Base-by-base conservation (phyloP, 2,888 invertebrate genomes). In the Noctua fimbriata region DNA sequence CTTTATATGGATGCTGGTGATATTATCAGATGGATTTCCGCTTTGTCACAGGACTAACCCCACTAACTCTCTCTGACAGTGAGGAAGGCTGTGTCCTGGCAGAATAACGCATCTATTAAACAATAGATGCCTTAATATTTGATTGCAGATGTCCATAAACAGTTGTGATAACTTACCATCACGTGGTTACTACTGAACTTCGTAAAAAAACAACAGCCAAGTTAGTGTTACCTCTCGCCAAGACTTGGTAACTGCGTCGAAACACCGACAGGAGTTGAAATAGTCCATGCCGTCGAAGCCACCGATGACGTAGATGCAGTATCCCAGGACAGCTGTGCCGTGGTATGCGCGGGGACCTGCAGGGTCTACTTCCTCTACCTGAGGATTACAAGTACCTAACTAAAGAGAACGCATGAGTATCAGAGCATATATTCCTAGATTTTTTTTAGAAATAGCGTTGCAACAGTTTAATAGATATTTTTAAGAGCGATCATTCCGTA, bases 261-360 rank as follows among this genome's bases (percentile, higher is more conserved):
- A 99, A 89, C 98, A 98, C 16, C 98, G 97, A 89, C 98, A 98
- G 14, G 98, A 98, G 95, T 98, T 98, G 93, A 98, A 99, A 92
- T 98, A 98, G 90, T 98, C 98, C 95, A 98, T 97, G n/a, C 99
- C 99, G 91, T 99, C 98, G 92, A 99, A 99, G 9, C 99, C 99
- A 0, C 99, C 99, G 86, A 99, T 98, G 9, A 99, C 98, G 94
- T 98, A 99, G 86, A 99, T 98, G 91, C 98, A 98, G 88, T 97
- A 97, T 0, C 98, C 98, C 1, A 99, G 97, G 0, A 99, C 98
- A 0, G 98, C 99, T 0, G 99, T 98, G n/a, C 99, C 99, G 92
- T 99, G 99, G 93, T 99, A 99, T 0, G 99, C 99, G 75, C 99
- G 97, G 0, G 99, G 98, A 44, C 99, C 99, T 21, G 97, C 97